A percentile compares a stretch with the other conserved stretches of the same genome.
phyloP scores from a whole-genome alignment of 2,888 invertebrate species.

The Parasteatoda lunata region DNA sequence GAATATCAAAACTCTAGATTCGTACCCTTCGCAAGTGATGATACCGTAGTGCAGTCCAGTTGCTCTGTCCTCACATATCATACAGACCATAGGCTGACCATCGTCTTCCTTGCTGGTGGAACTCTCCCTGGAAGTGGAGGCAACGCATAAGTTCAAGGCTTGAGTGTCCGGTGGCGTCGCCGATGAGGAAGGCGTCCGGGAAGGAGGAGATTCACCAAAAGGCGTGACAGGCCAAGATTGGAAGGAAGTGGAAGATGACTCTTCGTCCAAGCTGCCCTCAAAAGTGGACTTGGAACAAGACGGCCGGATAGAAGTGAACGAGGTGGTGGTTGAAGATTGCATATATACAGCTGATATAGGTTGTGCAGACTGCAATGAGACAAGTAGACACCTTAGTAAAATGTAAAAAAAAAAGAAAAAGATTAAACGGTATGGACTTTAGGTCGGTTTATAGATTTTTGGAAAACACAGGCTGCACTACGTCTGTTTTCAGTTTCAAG shows the following conservation, averaged over 20 bases:
- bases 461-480: too few species aligned
- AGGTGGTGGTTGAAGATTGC: background rate
- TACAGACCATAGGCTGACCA: slow-evolving; percentile 84
- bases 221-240: background rate
- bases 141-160: slow-evolving; percentile 66
- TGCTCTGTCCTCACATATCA: slow-evolving; percentile 98
- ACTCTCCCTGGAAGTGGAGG: slow-evolving; percentile 51
- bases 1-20: background rate
- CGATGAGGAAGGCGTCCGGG: slow-evolving; percentile 20
- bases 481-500: too few species aligned
- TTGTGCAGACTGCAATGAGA: slow-evolving; percentile 36
- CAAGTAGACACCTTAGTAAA: background rate
- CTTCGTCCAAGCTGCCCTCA: slow-evolving; percentile 42
- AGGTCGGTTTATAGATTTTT: too few species aligned
- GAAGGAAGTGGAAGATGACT: background rate
- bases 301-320: slow-evolving; percentile 25
- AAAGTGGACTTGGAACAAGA: slow-evolving; percentile 51
- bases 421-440: too few species aligned
- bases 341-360: slow-evolving; percentile 9
- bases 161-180: slow-evolving; percentile 55
- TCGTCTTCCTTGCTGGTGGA: slow-evolving; percentile 44
- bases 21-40: slow-evolving; percentile 97
- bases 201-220: background rate
- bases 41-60: slow-evolving; percentile 99
- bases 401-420: too few species aligned